Conservation (phyloP, 2,113 vertebrate genomes). For the Paraplagusia blochii region DNA sequence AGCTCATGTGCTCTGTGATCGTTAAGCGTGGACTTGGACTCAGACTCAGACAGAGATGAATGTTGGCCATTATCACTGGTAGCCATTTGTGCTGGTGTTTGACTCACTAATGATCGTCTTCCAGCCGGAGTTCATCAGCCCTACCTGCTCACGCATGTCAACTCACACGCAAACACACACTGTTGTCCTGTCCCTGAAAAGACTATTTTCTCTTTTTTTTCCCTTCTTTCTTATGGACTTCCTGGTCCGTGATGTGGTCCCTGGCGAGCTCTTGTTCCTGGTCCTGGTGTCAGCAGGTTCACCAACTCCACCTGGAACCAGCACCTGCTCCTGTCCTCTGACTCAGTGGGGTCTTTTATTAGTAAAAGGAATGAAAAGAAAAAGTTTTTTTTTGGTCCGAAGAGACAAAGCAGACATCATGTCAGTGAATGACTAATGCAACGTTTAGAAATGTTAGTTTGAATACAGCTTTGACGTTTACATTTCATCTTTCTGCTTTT, state of each 20-base stretch:
- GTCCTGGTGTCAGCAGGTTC: conserved; percentile 15
- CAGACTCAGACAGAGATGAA: conserved; percentile 69
- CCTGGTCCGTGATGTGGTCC: background rate
- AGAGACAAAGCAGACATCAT: background rate
- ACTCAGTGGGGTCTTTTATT: conserved; percentile 25
- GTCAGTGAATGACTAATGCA: background rate
- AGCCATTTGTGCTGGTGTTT: conserved; percentile 71
- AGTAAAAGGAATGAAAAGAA: conserved; percentile 18
- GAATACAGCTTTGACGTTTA: too few relatives aligned
- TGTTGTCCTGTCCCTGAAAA: too few relatives aligned
- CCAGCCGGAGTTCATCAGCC: conserved; percentile 55
- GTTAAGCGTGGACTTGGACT: conserved; percentile 53
- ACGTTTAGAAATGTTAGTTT: background rate
- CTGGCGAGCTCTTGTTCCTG: background rate
- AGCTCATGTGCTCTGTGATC: too few relatives aligned
- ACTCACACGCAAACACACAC: conserved; percentile 16
- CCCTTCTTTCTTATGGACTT: background rate
- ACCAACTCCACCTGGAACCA: conserved; percentile 35
- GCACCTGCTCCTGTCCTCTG: conserved; percentile 47
- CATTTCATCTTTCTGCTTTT: too few relatives aligned
- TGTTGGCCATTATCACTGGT: conserved; percentile 69
- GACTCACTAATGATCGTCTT: conserved; percentile 72
- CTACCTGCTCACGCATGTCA: conserved; percentile 14
- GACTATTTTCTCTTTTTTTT: background rate
- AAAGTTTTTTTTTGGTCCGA: background rate